Base-by-base conservation (phyloP, 1,140 invertebrate genomes). In the Drosophila triauraria region DNA sequence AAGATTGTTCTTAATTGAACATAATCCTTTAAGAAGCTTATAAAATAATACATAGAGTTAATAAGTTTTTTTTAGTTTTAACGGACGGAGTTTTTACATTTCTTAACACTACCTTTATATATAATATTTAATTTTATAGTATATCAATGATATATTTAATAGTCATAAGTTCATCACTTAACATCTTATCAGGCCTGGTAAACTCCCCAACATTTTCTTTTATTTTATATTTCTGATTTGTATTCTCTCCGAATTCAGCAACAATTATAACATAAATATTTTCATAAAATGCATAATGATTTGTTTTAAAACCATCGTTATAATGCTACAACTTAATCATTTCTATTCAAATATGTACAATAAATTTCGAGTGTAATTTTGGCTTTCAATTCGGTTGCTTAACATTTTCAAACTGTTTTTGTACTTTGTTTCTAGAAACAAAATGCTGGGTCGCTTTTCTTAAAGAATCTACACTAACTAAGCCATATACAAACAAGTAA, bases 191-290 rank as follows among this genome's bases (percentile, higher is more conserved):
- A 57, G n/a, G 23, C 12, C 20, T 12, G 7, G 6, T 35, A n/a
- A 8, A 25, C 3, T 17, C 4, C 8, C 27, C 3, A 25, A 9
- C 2, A 5, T 42, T 3, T 2, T 35, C 9, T 40, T 69, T 15
- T 44, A 70, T 48, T 71, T 64, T 44, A 44, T 72, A 64, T 69
- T 78, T 60, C 56, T 57, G 50, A 72, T 71, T 72, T 71, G 27
- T 59, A 50, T 72, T 78, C 82, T 79, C 61, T 71, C 65, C 81
- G 44, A 80, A 76, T 60, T 70, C 58, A 84, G 82, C 65, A 80
- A 81, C 79, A 81, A 80, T 68, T 51, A 71, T 71, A 59, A 72
- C 53, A 58, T 59, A 71, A 23, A 35, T 70, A 56, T 48, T 46
- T 58, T n/a, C 35, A 40, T 71, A 50, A 54, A 43, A 50, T 47